A percentile compares a stretch with the other conserved stretches of the same genome.
Conservation (phyloP, 2,113 vertebrate species). For the Eulacestoma nigropectus region DNA sequence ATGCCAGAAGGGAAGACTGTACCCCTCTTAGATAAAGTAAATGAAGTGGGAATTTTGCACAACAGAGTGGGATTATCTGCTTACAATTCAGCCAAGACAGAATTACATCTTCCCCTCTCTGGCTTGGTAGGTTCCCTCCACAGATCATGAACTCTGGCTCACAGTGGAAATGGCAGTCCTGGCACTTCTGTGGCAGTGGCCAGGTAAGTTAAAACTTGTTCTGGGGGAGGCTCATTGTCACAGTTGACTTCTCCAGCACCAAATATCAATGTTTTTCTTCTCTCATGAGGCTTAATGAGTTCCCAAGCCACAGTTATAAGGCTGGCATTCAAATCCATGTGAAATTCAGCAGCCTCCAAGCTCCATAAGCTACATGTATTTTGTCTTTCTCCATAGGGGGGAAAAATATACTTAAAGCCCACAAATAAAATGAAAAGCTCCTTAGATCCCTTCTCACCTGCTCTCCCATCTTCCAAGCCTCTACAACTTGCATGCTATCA, state of each 20-base stretch:
- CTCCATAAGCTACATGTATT: accelerated
- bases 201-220: neutral
- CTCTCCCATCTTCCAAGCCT: neutral
- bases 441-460: neutral
- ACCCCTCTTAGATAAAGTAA: neutral
- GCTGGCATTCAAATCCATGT: neutral
- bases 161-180: neutral
- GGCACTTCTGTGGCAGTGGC: neutral
- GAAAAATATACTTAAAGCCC: neutral
- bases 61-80: neutral
- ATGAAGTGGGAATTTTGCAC: neutral
- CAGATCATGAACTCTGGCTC: neutral
- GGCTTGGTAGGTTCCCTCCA: neutral
- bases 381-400: neutral
- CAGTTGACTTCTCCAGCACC: neutral
- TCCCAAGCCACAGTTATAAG: neutral
- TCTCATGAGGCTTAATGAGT: neutral
- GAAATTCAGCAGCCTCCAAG: neutral
- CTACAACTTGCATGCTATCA: neutral
- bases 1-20: neutral
- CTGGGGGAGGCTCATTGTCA: neutral
- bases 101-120: neutral
- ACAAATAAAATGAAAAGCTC: neutral
- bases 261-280: neutral
- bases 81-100: neutral